Evolutionary conservation across 1,140 invertebrate genomes (phyloP).

Genomic region (Ganaspis sp.): DNA sequence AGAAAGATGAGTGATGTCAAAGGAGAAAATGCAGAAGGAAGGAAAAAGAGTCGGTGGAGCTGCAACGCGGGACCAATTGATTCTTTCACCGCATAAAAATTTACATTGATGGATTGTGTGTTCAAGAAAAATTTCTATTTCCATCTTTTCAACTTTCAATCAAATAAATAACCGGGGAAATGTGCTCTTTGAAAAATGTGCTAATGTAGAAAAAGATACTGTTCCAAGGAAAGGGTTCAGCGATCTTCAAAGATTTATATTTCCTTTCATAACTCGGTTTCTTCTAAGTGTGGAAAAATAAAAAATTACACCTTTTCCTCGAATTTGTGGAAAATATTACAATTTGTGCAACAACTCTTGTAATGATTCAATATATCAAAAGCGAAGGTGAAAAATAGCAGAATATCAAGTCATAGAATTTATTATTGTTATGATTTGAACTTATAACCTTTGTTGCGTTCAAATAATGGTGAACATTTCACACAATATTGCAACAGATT

Average conservation of each 20-base stretch:
- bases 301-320: too few relatives aligned
- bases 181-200: background rate
- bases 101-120: constrained; percentile 21
- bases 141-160: constrained; percentile 29
- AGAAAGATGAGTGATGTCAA: constrained; percentile 32
- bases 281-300: background rate
- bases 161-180: background rate
- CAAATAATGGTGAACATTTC: too few relatives aligned
- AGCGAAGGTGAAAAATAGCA: too few relatives aligned
- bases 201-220: constrained; percentile 2
- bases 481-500: too few relatives aligned
- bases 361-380: too few relatives aligned
- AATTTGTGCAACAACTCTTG: too few relatives aligned
- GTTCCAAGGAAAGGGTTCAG: too few relatives aligned
- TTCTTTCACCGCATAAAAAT: constrained; percentile 28
- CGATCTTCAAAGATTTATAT: too few relatives aligned
- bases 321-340: too few relatives aligned
- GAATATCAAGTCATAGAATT: too few relatives aligned
- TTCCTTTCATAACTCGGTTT: background rate
- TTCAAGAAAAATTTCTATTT: background rate
- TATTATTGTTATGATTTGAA: too few relatives aligned
- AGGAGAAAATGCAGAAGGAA: background rate
- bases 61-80: background rate
- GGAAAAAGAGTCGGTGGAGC: background rate
- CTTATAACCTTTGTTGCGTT: too few relatives aligned